These are phyloP conservation scores for Pinctada fucata DNA, from an alignment of 2,888 invertebrate genomes.

Conservation along the genomic window DNA sequence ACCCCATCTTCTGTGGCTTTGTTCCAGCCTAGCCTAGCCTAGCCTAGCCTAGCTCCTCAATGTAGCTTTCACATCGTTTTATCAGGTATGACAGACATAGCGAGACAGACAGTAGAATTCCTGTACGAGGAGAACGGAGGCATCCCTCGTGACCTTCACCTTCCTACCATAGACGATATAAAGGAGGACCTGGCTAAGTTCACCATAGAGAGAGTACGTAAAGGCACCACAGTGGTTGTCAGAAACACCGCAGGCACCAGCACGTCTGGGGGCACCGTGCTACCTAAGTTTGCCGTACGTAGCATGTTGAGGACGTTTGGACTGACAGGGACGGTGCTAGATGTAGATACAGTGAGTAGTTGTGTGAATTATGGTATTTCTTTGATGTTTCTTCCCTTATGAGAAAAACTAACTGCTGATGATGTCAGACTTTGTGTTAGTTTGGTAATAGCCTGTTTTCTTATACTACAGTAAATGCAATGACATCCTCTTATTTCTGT, in stretches of 20 bases:
- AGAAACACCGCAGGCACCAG: conserved; percentile 60
- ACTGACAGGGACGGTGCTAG: conserved; percentile 76
- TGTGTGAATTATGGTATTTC: neutral
- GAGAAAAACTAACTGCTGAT: too few relatives aligned
- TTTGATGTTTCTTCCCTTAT: neutral
- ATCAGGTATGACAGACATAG: conserved; percentile 77
- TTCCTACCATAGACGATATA: conserved; percentile 77
- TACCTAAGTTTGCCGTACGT: conserved; percentile 75
- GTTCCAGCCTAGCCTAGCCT: too few relatives aligned
- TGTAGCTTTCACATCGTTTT: too few relatives aligned
- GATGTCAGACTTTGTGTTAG: too few relatives aligned
- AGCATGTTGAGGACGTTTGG: conserved; percentile 76
- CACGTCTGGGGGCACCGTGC: conserved; percentile 60
- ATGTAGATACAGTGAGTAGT: conserved; percentile 72
- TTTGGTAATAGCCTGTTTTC: too few relatives aligned
- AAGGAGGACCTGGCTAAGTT: conserved; percentile 76
- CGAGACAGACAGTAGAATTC: conserved; percentile 77
- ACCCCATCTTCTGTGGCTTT: too few relatives aligned
- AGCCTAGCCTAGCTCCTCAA: too few relatives aligned
- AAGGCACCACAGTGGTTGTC: conserved; percentile 75
- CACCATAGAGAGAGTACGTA: conserved; percentile 75
- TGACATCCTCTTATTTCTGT: too few relatives aligned
- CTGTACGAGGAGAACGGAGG: conserved; percentile 77
- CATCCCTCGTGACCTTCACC: conserved; percentile 76
- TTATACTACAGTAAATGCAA: too few relatives aligned